phyloP scores from a whole-genome alignment of 1,140 invertebrate species.

The Tetragonula clypearis region DNA sequence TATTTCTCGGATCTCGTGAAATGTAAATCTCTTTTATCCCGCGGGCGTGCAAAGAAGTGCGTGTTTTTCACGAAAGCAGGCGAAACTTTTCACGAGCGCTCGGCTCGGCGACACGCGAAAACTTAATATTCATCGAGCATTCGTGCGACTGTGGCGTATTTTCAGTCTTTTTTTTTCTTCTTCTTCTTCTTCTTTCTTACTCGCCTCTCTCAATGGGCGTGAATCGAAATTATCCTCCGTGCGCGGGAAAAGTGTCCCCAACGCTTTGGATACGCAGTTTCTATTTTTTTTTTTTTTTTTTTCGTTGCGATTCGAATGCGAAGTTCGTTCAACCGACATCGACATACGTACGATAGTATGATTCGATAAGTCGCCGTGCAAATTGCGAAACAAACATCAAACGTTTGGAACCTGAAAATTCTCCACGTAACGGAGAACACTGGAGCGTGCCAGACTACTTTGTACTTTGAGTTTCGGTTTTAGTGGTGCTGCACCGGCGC shows the following conservation, averaged over 20 bases:
- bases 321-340: neutral
- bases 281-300: neutral
- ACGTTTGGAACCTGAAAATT: constrained; percentile 18
- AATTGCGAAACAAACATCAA: constrained; percentile 14
- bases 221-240: neutral
- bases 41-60: constrained; percentile 41
- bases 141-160: neutral
- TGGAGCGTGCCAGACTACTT: neutral
- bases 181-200: too few species aligned
- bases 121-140: neutral
- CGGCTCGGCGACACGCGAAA: neutral
- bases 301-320: neutral
- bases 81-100: constrained; percentile 7
- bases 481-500: constrained; percentile 7
- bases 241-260: too few species aligned
- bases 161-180: neutral
- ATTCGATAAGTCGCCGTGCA: constrained; percentile 6
- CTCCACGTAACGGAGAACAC: neutral
- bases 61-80: neutral
- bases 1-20: constrained; percentile 55
- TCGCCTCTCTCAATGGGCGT: neutral
- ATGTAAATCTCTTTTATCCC: constrained; percentile 67
- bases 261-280: too few species aligned
- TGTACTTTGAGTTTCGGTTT: constrained; percentile 46
- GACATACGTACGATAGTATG: too few species aligned